Evolutionary conservation across 2,888 invertebrate genomes (phyloP).

Genomic region (Fragum fragum): DNA sequence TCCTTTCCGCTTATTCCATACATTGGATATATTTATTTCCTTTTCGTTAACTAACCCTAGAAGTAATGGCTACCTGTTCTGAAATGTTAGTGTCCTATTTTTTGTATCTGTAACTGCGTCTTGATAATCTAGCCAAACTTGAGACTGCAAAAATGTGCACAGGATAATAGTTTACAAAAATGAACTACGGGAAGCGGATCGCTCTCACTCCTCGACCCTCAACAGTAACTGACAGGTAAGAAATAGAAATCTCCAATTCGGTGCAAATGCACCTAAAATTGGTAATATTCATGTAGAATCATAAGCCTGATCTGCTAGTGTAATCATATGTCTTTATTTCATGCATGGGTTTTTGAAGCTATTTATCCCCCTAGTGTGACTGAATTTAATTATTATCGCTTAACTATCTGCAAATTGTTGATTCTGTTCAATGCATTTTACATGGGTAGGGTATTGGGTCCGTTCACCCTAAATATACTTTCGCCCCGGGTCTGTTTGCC

Average conservation of each 20-base stretch:
- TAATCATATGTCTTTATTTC: too few species aligned
- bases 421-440: too few species aligned
- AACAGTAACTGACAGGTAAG: constrained; percentile 55
- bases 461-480: too few species aligned
- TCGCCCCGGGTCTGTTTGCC: too few species aligned
- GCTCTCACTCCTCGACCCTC: constrained; percentile 65
- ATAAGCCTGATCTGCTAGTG: too few species aligned
- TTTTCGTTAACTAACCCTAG: background rate
- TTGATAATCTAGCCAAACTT: background rate
- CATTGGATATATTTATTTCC: background rate
- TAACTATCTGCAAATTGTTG: too few species aligned
- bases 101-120: background rate
- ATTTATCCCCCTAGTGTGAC: too few species aligned
- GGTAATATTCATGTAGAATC: too few species aligned
- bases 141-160: constrained; percentile 1
- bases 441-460: too few species aligned
- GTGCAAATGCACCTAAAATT: background rate
- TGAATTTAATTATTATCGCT: too few species aligned
- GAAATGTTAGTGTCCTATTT: background rate
- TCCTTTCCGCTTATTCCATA: background rate
- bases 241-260: background rate
- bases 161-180: constrained; percentile 19
- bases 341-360: too few species aligned
- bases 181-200: constrained; percentile 76
- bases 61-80: background rate